Base-by-base conservation (phyloP, 2,888 invertebrate genomes). In the Bembecia ichneumoniformis region DNA sequence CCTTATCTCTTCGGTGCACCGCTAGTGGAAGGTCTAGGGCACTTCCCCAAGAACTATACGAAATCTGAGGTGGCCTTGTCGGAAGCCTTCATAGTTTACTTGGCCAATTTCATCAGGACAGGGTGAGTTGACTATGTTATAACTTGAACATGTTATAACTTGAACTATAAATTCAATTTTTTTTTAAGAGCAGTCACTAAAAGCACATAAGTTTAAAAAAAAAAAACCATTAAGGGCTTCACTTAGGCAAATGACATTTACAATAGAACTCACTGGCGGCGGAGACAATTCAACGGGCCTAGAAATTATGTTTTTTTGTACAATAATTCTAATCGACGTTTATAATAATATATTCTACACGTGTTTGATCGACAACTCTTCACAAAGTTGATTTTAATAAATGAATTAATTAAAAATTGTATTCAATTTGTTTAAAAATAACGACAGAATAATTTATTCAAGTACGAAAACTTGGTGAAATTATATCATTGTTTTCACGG, bases 1-100 rank as follows among this genome's bases (percentile, higher is more conserved):
- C 94, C 96, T 0, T 97, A 96, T 74, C 89, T 97, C 57, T 96
- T 97, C 66, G 97, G 97, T 35, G 96, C 96, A 9, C 96, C 97
- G 3, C 82, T 97, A 46, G 94, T 95, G 9, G 94, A 94, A 56
- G 94, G 94, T 3, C 90, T 90, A 71, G 93, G 90, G 58, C 94
- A 95, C 79, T 96, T 96, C 66, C 94, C 94, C 2, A 92, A 90
- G 68, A 96, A 96, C 87, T 97, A 95, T 80, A 95, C 96, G 9
- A 93, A 93, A 77, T 91, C 94, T 16, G 97, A 97, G 82, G 90
- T 94, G 50, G 93, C 94, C 1, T 82, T 97, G 51, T 93, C 96
- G 1, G 96, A 97, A 76, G 92, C 94, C 34, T 93, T 96, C 67
- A 95, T 97, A 72, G 91, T 93, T 66, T 96, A 93, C 78, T 92